These are phyloP conservation scores for Pandemis corylana DNA, from an alignment of 2,888 invertebrate genomes.

Conservation along the genomic window DNA sequence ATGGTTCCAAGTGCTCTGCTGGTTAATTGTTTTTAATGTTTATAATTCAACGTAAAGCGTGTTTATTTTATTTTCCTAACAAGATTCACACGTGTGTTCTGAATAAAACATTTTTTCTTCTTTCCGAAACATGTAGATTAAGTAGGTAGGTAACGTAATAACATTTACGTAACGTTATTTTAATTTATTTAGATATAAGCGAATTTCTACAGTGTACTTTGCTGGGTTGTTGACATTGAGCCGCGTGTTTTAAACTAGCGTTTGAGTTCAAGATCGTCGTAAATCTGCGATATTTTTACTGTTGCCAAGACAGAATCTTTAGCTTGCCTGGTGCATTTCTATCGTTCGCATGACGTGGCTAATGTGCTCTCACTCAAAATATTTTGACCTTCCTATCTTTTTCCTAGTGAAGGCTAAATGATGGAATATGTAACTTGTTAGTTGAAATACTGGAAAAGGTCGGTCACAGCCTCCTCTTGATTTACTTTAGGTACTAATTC, in stretches of 20 bases:
- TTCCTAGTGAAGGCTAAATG: not conserved
- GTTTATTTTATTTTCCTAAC: not conserved
- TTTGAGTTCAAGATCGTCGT: conserved; percentile 34
- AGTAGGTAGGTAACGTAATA: conserved; percentile 7
- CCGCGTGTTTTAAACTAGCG: conserved; percentile 11
- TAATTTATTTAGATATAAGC: conserved; percentile 42
- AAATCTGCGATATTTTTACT: conserved; percentile 11
- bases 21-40: no score
- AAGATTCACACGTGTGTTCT: conserved; percentile 2
- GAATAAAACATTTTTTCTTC: conserved; percentile 7
- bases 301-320: not conserved
- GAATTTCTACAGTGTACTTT: conserved; percentile 20
- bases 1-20: no score
- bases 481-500: no score
- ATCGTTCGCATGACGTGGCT: not conserved
- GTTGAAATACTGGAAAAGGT: not conserved
- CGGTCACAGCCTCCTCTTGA: no score
- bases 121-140: not conserved
- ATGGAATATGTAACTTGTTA: not conserved
- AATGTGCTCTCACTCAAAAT: not conserved
- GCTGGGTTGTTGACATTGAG: conserved; percentile 46
- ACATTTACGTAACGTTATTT: conserved; percentile 7
- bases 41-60: not conserved
- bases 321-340: not conserved
- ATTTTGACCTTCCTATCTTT: not conserved